Base-by-base conservation (phyloP, 1,140 invertebrate genomes). In the Elysia chlorotica region DNA sequence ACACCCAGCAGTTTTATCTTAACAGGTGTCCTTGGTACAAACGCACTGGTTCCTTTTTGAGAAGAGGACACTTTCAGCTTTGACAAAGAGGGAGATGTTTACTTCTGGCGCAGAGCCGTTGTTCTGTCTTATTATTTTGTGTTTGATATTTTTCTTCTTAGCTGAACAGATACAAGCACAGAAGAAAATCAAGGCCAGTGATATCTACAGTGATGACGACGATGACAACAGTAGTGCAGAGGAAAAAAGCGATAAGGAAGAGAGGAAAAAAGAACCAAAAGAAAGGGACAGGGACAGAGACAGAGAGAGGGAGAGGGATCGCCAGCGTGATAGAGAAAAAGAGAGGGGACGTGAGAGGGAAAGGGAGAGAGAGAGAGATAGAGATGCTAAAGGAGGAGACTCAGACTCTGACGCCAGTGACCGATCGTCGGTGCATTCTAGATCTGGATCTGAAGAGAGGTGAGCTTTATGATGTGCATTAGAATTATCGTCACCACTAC, bases 121-220 rank as follows among this genome's bases (percentile, higher is more conserved):
- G n/a, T n/a, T n/a, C n/a, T n/a, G n/a, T n/a, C n/a, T n/a, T n/a
- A n/a, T n/a, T 48, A 48, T 48, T 48, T 48, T 48, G 41, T 48
- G n/a, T 48, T 10, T 48, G n/a, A 10, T 28, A 59, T 48, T 71
- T 74, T 56, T 73, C 5, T 38, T 56, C 31, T 36, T 41, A 74
- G 74, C 71, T 73, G 71, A 71, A 63, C 69, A 71, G 59, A 71
- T 71, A 23, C 69, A 71, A 38, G 69, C 69, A 30, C 81, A 85
- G 87, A 91, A 91, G 79, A 91, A 91, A 65, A 88, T 96, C 65
- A 97, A 96, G 88, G 94, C 95, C 0, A 96, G 94, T 0, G 96
- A 98, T 87, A 96, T 98, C 78, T 98, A 98, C 87, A 97, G 96
- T 0, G 96, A 98, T 85, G 96, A 97, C 73, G 96, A 95, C 76